phyloP scores from a whole-genome alignment of 2,888 invertebrate genomes.

The Anaspis maculata region DNA sequence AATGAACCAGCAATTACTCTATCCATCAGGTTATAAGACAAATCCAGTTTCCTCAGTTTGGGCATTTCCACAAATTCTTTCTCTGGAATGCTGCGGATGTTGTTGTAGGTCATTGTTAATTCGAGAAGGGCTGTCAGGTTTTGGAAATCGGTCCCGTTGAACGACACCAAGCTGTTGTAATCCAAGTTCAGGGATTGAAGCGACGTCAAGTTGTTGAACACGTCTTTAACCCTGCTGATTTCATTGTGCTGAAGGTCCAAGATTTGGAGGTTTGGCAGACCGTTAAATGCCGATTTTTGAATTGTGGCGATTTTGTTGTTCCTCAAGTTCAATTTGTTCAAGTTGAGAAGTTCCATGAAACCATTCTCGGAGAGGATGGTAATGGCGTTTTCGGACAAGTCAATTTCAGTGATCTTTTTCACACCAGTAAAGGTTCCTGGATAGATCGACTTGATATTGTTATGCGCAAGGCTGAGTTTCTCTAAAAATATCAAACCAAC shows the following conservation, averaged over 20 bases:
- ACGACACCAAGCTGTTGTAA: constrained; percentile 25
- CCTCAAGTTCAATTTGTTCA: constrained; percentile 27
- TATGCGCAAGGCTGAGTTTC: constrained; percentile 28
- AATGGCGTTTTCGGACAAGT: constrained; percentile 33
- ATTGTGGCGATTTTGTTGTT: constrained; percentile 30
- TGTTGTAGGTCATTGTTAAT: constrained; percentile 29
- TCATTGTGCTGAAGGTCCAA: constrained; percentile 32
- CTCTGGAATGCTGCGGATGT: constrained; percentile 19
- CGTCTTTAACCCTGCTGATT: constrained; percentile 21
- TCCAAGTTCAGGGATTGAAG: constrained; percentile 28
- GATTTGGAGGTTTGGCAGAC: constrained; percentile 25
- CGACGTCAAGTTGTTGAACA: constrained; percentile 21
- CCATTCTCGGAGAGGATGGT: constrained; percentile 28
- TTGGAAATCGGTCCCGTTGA: constrained; percentile 27
- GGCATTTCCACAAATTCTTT: constrained; percentile 22
- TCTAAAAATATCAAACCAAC: constrained; percentile 37
- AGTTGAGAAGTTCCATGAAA: constrained; percentile 31
- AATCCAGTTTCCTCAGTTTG: constrained; percentile 24
- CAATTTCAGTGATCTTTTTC: constrained; percentile 33
- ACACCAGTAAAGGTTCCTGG: constrained; percentile 35
- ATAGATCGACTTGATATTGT: constrained; percentile 30
- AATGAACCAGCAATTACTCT: constrained; percentile 26
- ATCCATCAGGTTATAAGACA: constrained; percentile 30
- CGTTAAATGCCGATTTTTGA: constrained; percentile 28
- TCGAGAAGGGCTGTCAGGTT: constrained; percentile 26